Evolutionary conservation across 2,113 vertebrate species (phyloP).

Genomic region (Potamarius usumacintae): DNA sequence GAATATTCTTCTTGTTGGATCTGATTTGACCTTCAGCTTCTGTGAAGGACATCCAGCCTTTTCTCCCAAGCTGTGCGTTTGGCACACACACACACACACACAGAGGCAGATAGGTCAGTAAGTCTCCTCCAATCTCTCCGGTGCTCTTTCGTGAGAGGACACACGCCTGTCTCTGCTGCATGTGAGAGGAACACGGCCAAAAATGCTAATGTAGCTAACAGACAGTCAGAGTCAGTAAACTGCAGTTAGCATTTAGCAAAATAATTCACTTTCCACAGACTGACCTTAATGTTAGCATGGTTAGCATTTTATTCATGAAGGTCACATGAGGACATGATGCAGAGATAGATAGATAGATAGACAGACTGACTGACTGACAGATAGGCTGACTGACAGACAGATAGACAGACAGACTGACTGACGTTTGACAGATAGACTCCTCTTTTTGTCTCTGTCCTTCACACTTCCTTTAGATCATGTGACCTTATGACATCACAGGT

Average conservation of each 20-base stretch:
- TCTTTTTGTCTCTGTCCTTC: background rate
- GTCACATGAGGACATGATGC: too few relatives aligned
- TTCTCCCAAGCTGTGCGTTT: conserved; percentile 8
- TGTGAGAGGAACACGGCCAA: background rate
- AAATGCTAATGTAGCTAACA: conserved; percentile 6
- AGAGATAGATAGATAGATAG: background rate
- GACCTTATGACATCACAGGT: background rate
- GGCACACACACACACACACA: background rate
- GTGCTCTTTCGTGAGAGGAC: background rate
- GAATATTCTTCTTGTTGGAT: background rate
- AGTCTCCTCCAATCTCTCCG: background rate
- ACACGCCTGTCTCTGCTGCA: background rate
- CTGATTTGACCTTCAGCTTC: conserved; percentile 22
- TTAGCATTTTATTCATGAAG: background rate
- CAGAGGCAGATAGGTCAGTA: background rate
- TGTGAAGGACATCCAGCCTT: conserved; percentile 8
- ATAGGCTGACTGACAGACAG: background rate
- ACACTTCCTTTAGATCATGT: background rate
- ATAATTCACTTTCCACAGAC: background rate
- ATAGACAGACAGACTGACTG: background rate
- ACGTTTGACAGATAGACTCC: background rate
- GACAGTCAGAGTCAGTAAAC: background rate
- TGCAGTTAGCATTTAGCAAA: background rate
- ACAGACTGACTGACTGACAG: background rate
- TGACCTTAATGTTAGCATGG: background rate